A percentile compares a stretch with the other conserved stretches of the same genome.
Conservation (phyloP, 2,797 vertebrate genomes). For the Mormyrops attenuatus region DNA sequence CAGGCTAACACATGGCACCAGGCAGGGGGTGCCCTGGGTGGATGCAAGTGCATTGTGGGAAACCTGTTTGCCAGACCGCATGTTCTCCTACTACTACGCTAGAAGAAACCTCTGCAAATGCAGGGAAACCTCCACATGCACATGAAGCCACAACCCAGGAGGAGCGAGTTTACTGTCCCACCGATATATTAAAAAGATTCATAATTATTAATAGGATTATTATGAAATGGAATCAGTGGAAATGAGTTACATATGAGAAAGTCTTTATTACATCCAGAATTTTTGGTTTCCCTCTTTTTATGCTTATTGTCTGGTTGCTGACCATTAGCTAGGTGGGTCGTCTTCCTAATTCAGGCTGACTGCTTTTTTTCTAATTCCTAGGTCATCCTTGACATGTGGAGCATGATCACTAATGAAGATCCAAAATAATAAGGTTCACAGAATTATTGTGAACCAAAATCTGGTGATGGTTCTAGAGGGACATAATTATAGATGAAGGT, state of each 20-base stretch:
- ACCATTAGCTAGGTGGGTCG: neutral
- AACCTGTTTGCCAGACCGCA: neutral
- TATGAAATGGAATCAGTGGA: neutral
- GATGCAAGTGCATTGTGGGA: neutral
- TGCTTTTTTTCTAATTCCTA: neutral
- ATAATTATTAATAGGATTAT: neutral
- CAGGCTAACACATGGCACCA: neutral
- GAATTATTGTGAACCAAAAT: neutral
- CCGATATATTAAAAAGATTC: neutral
- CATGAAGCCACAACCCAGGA: neutral
- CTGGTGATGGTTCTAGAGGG: neutral
- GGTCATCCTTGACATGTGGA: neutral
- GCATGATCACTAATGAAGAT: neutral
- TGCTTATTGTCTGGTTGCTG: neutral
- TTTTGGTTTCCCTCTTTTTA: neutral
- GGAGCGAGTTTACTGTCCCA: neutral
- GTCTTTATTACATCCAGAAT: neutral
- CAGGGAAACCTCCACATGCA: neutral
- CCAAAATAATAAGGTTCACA: neutral
- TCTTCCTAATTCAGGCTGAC: neutral
- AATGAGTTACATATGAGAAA: neutral
- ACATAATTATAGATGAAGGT: neutral
- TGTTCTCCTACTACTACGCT: neutral
- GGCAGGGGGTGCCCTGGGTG: neutral
- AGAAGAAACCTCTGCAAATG: neutral